Conservation (phyloP, 2,113 vertebrate genomes). For the Patagioenas fasciata region DNA sequence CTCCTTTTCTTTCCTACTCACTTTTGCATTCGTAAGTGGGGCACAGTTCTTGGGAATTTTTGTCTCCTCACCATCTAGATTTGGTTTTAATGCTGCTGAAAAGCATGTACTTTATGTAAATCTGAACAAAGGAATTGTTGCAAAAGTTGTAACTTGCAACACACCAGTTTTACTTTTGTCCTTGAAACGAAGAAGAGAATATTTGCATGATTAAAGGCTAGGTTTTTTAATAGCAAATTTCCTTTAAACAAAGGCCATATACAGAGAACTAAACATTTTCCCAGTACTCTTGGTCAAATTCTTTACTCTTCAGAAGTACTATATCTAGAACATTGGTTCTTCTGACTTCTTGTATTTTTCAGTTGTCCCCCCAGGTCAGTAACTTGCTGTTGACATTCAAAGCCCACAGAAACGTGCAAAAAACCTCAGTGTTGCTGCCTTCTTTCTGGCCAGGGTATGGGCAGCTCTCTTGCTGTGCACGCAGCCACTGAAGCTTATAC, state of each 20-base stretch:
- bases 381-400: neutral
- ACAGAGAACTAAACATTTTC: neutral
- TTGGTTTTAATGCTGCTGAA: neutral
- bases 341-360: neutral
- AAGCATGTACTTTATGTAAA: neutral
- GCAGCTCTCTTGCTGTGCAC: neutral
- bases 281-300: neutral
- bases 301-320: neutral
- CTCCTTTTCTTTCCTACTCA: neutral
- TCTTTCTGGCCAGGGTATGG: fast-evolving
- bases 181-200: neutral
- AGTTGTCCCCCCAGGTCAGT: neutral
- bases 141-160: neutral
- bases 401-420: neutral
- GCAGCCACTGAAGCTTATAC: neutral
- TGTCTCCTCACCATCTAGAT: neutral
- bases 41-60: neutral
- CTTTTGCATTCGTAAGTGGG: neutral
- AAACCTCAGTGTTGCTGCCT: neutral
- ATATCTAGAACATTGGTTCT: neutral
- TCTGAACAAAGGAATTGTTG: neutral
- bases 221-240: neutral
- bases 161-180: neutral
- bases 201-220: neutral
- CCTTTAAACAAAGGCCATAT: neutral